Conservation (phyloP, 2,797 vertebrate species). For the Phyllotis vaccarum region DNA sequence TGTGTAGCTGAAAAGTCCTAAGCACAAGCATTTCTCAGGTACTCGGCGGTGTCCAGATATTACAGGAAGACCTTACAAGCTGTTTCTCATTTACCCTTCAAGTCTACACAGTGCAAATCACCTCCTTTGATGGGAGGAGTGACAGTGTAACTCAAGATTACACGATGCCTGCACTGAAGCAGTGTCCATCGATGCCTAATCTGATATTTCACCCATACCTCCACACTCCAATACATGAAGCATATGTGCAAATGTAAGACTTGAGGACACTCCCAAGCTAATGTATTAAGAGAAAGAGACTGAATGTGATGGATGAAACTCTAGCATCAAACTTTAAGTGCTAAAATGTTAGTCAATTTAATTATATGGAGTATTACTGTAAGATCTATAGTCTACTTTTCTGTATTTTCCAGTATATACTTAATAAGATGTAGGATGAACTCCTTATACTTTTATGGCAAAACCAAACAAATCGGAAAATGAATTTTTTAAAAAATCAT, state of each 20-base stretch:
- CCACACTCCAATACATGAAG: neutral
- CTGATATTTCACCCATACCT: neutral
- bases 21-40: neutral
- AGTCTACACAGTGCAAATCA: neutral
- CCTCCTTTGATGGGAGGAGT: neutral
- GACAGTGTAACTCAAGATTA: neutral
- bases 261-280: neutral
- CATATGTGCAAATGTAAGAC: neutral
- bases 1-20: neutral
- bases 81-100: neutral
- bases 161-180: neutral
- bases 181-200: neutral
- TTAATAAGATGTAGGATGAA: neutral
- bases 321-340: neutral
- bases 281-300: neutral
- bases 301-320: neutral
- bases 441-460: neutral
- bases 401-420: neutral
- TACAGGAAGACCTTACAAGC: rapidly evolving
- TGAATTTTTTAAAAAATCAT: neutral
- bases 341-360: neutral
- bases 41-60: neutral
- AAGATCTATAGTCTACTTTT: neutral
- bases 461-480: neutral
- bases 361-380: conserved; percentile 20